Evolutionary conservation across 2,797 vertebrate genomes (phyloP).

Genomic region (Microctenopoma stevenorrisi): DNA sequence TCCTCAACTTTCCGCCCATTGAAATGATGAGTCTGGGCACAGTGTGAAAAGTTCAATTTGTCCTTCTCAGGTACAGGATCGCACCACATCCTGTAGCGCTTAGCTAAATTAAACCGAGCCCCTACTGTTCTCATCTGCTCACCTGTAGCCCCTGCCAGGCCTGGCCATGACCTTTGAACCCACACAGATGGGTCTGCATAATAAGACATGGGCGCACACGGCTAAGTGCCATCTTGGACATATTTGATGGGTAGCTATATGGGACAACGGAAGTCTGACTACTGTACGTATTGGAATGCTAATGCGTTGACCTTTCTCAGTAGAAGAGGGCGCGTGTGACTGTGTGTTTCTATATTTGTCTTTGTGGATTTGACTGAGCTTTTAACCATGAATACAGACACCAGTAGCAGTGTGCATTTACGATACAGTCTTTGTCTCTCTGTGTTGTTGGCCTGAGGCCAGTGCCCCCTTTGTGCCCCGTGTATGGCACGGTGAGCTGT

Average conservation of each 20-base stretch:
- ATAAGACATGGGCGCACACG: slow-evolving; percentile 75
- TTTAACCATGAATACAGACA: slow-evolving; percentile 72
- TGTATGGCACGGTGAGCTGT: slow-evolving; percentile 63
- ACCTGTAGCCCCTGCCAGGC: slow-evolving; percentile 82
- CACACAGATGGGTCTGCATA: slow-evolving; percentile 87
- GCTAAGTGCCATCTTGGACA: slow-evolving; percentile 73
- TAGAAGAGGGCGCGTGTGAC: slow-evolving; percentile 51
- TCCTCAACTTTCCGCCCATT: slow-evolving; percentile 51
- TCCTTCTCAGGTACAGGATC: slow-evolving; percentile 74
- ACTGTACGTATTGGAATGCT: slow-evolving; percentile 52
- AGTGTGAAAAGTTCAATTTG: slow-evolving; percentile 81
- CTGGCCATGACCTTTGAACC: slow-evolving; percentile 81
- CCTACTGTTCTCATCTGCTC: slow-evolving; percentile 88
- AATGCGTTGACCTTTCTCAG: slow-evolving; percentile 71
- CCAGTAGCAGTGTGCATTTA: slow-evolving; percentile 45
- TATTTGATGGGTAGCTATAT: slow-evolving; percentile 70
- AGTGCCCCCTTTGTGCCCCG: slow-evolving; percentile 67
- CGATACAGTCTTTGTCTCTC: slow-evolving; percentile 58
- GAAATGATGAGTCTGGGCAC: slow-evolving; percentile 61
- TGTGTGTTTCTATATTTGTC: slow-evolving; percentile 54
- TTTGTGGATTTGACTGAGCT: slow-evolving; percentile 57
- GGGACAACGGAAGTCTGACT: slow-evolving; percentile 49
- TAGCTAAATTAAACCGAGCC: slow-evolving; percentile 89
- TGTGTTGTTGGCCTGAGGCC: slow-evolving; percentile 67
- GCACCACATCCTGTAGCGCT: slow-evolving; percentile 73